Evolutionary conservation across 2,888 invertebrate genomes (phyloP), one percentile per base, ranked within the genome.

Genomic region (Protonemura montana): DNA sequence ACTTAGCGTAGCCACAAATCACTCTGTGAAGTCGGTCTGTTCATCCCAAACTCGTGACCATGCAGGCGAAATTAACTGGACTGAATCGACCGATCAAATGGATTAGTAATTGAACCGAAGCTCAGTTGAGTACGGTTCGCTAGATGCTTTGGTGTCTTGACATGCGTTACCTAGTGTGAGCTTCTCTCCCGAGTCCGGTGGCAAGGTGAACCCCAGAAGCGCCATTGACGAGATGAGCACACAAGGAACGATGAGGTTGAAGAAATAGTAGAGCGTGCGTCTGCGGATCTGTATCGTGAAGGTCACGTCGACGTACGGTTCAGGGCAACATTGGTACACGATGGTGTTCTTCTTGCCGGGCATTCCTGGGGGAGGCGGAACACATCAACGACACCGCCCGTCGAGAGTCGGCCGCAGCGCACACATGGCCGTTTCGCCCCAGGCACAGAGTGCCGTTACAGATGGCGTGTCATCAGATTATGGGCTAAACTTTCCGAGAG

Each of bases 211-310:
- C 89, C 99, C 98, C 90, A 99, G 94, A 89, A 99, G 95, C 89
- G 99, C 98, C 97, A 99, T 98, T 89, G 98, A 98, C 88, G 99
- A 98, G 92, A 99, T 99, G 90, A 99, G 95, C 91, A 99, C 98
- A 92, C 99, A 99, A 89, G 99, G 99, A 91, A 99, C 98, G 92
- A 99, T 99, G 92, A 99, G 95, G 94, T 99, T 99, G 95, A 99
- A 98, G 93, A 98, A 98, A 94, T 99, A 99, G 94, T 99, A 99
- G 90, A 99, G 94, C 85, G 99, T 99, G 90, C 99, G 94, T 91
- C 99, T 94, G 89, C 99, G 95, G 90, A 99, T 98, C 93, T 97
- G 97, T 92, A 99, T 98, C 89, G 97, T 97, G 93, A 98, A 99
- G 76, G 99, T 99, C 88, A 99, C 96, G 91, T 98, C 98, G 89